Percentiles rank a stretch among this genome's conserved stretches.
These are phyloP conservation scores for Eupithecia tripunctaria DNA, from an alignment of 2,888 invertebrate genomes.

Conservation along the genomic window DNA sequence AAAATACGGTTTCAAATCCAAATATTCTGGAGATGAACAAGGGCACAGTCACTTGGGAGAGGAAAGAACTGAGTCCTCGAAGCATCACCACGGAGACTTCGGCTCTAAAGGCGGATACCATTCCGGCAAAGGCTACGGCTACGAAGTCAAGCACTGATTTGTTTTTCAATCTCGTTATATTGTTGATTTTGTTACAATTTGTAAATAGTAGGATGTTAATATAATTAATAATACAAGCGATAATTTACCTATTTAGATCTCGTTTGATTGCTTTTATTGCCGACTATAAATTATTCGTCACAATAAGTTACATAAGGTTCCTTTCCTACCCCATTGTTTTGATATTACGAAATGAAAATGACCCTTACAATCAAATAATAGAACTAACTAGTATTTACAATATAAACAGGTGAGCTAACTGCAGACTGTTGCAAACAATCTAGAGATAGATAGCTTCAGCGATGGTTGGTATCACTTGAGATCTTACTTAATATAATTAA, in stretches of 20 bases:
- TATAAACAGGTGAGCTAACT: no score
- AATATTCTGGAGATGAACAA: slow-evolving; percentile 75
- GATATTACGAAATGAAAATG: no score
- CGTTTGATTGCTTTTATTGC: slow-evolving; percentile 19
- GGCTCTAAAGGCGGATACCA: slow-evolving; percentile 63
- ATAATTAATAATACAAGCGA: slow-evolving; percentile 65
- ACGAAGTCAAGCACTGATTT: slow-evolving; percentile 68
- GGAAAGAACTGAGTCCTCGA: slow-evolving; percentile 77
- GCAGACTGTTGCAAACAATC: no score
- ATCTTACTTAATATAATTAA: no score
- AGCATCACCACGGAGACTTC: slow-evolving; percentile 79
- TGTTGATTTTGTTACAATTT: slow-evolving; percentile 73
- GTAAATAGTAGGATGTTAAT: slow-evolving; percentile 66
- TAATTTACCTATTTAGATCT: slow-evolving; percentile 36
- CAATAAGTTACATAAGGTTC: no score
- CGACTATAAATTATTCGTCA: neutral
- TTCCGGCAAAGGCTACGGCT: slow-evolving; percentile 77
- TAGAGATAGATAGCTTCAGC: no score
- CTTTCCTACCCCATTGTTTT: no score
- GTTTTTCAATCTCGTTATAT: slow-evolving; percentile 64
- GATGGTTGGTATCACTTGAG: no score
- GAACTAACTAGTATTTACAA: no score
- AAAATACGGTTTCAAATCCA: slow-evolving; percentile 79
- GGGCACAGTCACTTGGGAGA: slow-evolving; percentile 79
- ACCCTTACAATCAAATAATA: no score